phyloP scores from a whole-genome alignment of 2,113 vertebrate genomes.

The Amia ocellicauda region DNA sequence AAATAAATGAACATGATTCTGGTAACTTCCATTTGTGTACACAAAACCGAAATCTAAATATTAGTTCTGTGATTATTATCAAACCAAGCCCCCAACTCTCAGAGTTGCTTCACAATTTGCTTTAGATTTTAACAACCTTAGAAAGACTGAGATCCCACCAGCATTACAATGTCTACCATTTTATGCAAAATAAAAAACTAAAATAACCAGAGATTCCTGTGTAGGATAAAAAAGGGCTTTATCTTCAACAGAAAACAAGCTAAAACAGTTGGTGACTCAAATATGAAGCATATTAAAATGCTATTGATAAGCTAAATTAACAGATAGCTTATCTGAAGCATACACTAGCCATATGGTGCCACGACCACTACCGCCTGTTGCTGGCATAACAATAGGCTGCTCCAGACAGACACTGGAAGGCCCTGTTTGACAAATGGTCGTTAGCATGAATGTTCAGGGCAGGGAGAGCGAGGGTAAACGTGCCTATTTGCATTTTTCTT shows the following conservation, averaged over 20 bases:
- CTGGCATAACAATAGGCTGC: conserved; percentile 85
- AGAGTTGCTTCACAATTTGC: too few relatives aligned
- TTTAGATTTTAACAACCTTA: too few relatives aligned
- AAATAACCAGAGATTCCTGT: conserved; percentile 53
- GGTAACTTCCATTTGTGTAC: not conserved
- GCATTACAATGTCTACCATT: too few relatives aligned
- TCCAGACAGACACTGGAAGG: conserved; percentile 71
- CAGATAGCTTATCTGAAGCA: conserved; percentile 84
- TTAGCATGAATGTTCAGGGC: conserved; percentile 61
- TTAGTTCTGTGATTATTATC: not conserved
- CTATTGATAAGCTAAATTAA: conserved; percentile 79
- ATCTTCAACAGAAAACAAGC: not conserved
- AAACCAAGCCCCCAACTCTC: not conserved
- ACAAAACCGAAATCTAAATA: not conserved
- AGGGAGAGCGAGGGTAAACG: conserved; percentile 63
- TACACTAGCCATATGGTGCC: conserved; percentile 95
- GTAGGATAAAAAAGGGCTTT: conserved; percentile 28
- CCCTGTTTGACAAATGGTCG: conserved; percentile 75
- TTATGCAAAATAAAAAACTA: not conserved
- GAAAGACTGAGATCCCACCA: too few relatives aligned
- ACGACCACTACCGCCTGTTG: conserved; percentile 88
- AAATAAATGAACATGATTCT: not conserved
- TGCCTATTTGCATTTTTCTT: conserved; percentile 77
- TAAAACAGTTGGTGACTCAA: conserved; percentile 59
- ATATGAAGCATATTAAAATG: conserved; percentile 76